Evolutionary conservation across 2,888 invertebrate species (phyloP).

Genomic region (Lycophotia porphyrea): DNA sequence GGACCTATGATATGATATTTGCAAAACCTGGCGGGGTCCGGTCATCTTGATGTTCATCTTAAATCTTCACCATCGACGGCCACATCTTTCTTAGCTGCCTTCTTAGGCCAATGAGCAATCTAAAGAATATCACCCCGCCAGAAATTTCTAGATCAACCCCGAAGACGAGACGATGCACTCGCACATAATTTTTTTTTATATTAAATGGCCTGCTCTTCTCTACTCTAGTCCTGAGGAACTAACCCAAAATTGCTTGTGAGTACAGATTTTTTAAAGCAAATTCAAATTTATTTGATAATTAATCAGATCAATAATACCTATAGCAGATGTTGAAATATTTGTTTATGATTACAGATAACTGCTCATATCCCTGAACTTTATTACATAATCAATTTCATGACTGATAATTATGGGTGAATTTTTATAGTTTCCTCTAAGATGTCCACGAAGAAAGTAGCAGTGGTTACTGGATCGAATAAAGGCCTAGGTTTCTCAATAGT

Average conservation of each 20-base stretch:
- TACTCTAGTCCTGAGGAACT: too few species aligned
- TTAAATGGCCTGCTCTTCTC: too few species aligned
- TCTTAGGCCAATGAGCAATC: background rate
- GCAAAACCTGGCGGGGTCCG: too few species aligned
- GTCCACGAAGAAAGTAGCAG: slow-evolving; percentile 76
- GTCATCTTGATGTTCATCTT: too few species aligned
- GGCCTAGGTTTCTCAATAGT: slow-evolving; percentile 93
- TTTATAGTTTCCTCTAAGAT: slow-evolving; percentile 60
- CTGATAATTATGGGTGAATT: slow-evolving; percentile 24
- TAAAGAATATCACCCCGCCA: background rate
- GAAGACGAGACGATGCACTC: background rate
- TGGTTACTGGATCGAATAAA: slow-evolving; percentile 94
- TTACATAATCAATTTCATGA: slow-evolving; percentile 34
- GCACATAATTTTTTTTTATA: too few species aligned
- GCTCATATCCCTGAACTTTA: slow-evolving; percentile 38
- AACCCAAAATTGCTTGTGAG: background rate
- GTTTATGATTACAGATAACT: slow-evolving; percentile 17
- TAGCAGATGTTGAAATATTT: slow-evolving; percentile 4
- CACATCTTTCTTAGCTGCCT: background rate
- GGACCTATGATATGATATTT: too few species aligned
- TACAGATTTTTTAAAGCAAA: background rate
- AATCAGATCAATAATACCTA: background rate
- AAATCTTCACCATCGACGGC: background rate
- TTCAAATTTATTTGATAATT: background rate
- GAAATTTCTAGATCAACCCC: background rate